Evolutionary conservation across 1,140 invertebrate species (phyloP).

Genomic region (Zaprionus ornatus): DNA sequence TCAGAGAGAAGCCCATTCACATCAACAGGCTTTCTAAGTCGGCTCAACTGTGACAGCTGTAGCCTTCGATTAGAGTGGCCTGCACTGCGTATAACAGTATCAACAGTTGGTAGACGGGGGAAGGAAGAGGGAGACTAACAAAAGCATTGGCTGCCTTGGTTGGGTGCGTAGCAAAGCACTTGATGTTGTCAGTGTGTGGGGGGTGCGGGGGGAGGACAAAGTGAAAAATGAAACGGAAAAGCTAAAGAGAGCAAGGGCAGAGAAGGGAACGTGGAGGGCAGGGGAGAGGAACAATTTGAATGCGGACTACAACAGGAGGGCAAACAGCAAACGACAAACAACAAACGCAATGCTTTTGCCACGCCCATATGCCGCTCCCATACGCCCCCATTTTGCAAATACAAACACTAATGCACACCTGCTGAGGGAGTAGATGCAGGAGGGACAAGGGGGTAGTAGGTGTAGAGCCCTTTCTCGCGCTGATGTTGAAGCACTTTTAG

Average conservation of each 20-base stretch:
- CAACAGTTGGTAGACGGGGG: constrained; percentile 10
- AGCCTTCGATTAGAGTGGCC: constrained; percentile 16
- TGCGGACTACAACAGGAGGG: constrained; percentile 15
- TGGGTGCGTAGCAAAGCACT: neutral
- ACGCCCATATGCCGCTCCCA: constrained; percentile 8
- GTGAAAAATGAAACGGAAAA: constrained; percentile 12
- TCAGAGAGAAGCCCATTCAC: neutral
- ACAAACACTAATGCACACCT: constrained; percentile 41
- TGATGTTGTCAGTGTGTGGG: neutral
- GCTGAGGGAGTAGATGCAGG: constrained; percentile 16
- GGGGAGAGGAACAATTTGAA: neutral
- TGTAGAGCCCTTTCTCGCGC: neutral
- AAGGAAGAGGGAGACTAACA: neutral
- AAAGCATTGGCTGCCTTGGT: neutral
- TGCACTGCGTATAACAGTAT: constrained; percentile 15
- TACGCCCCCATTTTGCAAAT: neutral
- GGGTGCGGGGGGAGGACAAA: neutral
- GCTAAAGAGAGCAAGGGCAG: neutral
- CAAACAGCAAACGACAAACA: constrained; percentile 33
- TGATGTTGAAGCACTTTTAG: constrained; percentile 19
- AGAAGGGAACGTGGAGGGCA: no score
- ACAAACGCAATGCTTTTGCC: constrained; percentile 30
- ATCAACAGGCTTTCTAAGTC: neutral
- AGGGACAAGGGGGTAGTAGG: constrained; percentile 20
- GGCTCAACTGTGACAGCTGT: constrained; percentile 16